Percentiles rank a stretch among this genome's conserved stretches.
phyloP scores from a whole-genome alignment of 2,888 invertebrate species.

The Mayetiola destructor region DNA sequence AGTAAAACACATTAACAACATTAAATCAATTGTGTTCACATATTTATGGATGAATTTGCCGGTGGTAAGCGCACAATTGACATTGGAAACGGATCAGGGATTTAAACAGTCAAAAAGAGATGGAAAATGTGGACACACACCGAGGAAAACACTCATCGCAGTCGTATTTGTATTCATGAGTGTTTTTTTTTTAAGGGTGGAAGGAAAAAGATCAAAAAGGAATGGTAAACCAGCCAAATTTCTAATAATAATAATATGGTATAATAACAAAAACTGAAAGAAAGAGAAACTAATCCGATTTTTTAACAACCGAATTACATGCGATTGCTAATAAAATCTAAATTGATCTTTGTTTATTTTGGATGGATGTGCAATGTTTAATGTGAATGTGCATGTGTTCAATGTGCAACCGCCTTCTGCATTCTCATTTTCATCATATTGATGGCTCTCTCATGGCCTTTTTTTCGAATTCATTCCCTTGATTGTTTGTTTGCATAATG shows the following conservation, averaged over 20 bases:
- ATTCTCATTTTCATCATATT: not conserved
- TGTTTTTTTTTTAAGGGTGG: too few species aligned
- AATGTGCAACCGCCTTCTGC: constrained; percentile 6
- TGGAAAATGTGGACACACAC: not conserved
- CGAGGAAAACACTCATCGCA: not conserved
- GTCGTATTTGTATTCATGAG: too few species aligned
- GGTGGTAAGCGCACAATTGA: not conserved
- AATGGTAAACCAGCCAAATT: too few species aligned
- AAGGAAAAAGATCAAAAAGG: too few species aligned
- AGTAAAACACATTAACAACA: not conserved
- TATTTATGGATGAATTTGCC: not conserved
- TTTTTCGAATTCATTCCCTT: not conserved
- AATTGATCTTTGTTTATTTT: constrained; percentile 7
- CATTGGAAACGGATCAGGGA: not conserved
- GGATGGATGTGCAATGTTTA: not conserved
- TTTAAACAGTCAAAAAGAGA: not conserved
- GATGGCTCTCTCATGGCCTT: not conserved
- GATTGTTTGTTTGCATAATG: constrained; percentile 10
- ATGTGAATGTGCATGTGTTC: too few species aligned
- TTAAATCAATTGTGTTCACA: not conserved
- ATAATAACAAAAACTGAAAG: not conserved
- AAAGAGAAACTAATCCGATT: constrained; percentile 10
- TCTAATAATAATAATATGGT: too few species aligned
- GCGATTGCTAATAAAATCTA: constrained; percentile 11
- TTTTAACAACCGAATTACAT: constrained; percentile 11